Evolutionary conservation across 1,140 invertebrate genomes (phyloP).

Genomic region (Rhagoletis pomonella): DNA sequence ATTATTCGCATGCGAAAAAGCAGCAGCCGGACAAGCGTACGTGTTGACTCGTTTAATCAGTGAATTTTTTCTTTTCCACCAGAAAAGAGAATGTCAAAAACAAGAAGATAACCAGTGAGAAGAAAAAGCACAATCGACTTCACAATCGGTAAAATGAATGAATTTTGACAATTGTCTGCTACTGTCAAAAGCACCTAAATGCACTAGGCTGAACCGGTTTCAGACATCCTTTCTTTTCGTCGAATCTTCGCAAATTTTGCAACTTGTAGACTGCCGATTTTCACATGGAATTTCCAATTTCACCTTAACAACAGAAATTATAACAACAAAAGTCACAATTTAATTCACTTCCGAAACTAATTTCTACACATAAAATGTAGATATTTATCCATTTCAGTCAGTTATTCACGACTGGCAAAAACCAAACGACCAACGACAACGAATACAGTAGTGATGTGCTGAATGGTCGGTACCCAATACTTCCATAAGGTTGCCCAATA

Average conservation of each 20-base stretch:
- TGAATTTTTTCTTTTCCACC: not conserved
- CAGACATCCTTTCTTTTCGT: not conserved
- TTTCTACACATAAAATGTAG: slow-evolving; percentile 29
- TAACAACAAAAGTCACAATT: not conserved
- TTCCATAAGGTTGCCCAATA: too few relatives aligned
- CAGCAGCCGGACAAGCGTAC: slow-evolving; percentile 8
- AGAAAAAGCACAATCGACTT: not conserved
- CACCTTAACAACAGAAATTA: not conserved
- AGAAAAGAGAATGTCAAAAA: slow-evolving; percentile 34
- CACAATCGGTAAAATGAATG: slow-evolving; percentile 12
- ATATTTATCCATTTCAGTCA: slow-evolving; percentile 28
- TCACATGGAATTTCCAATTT: not conserved
- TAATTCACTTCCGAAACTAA: not conserved
- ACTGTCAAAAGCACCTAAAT: not conserved
- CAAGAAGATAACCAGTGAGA: not conserved
- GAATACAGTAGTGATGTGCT: not conserved
- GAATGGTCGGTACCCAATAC: too few relatives aligned
- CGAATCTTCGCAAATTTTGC: not conserved
- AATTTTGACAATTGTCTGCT: slow-evolving; percentile 3
- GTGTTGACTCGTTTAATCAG: slow-evolving; percentile 33
- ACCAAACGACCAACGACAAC: not conserved
- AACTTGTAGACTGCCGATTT: not conserved
- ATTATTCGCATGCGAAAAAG: slow-evolving; percentile 13
- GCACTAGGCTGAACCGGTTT: not conserved
- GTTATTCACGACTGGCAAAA: slow-evolving; percentile 5